Base-by-base conservation (phyloP, 1,140 invertebrate genomes). In the Trypoxylus dichotomus region DNA sequence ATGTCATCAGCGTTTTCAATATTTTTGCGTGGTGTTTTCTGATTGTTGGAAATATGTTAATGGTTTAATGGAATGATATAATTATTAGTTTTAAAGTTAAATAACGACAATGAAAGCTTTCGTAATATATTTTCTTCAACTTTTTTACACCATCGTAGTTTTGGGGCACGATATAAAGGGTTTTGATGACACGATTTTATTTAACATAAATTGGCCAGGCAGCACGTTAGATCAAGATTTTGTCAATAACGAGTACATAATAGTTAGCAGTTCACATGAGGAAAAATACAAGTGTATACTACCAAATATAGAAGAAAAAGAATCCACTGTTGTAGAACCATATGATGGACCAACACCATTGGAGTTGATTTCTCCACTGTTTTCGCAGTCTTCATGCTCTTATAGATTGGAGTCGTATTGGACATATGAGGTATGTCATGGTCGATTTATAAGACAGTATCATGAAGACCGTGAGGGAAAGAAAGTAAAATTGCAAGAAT, bases 401-500 rank as follows among this genome's bases (percentile, higher is more conserved):
- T 97, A 95, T 81, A 90, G 94, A 79, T 88, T 98, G 76, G 97
- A 99, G 86, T 93, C 93, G 54, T 99, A 98, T 86, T 99, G 97
- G 98, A 97, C 95, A 0, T 99, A 99, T 88, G 97, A 99, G 87
- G 88, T 99, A 10, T 99, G 98, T 84, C 97, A 99, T 89, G 97
- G 97, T 5, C 89, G 91, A 80, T 93, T 94, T 86, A 91, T 99
- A 2, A 89, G 94, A 11, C 98, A 99, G 84, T 99, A 97, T 87
- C 97, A 99, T 86, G 97, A 98, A 87, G 95, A 97, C 82, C 90
- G 95, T 79, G 96, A 98, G 86, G 94, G 92, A 79, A 95, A 95
- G 84, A 93, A 92, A 83, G 88, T 92, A 0, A 94, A 93, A 85
- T 86, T 92, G 0, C 94, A 97, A 85, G 94, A 97, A 84, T 97